These are phyloP conservation scores for Episyrphus balteatus DNA, from an alignment of 1,140 invertebrate genomes.

Conservation along the genomic window DNA sequence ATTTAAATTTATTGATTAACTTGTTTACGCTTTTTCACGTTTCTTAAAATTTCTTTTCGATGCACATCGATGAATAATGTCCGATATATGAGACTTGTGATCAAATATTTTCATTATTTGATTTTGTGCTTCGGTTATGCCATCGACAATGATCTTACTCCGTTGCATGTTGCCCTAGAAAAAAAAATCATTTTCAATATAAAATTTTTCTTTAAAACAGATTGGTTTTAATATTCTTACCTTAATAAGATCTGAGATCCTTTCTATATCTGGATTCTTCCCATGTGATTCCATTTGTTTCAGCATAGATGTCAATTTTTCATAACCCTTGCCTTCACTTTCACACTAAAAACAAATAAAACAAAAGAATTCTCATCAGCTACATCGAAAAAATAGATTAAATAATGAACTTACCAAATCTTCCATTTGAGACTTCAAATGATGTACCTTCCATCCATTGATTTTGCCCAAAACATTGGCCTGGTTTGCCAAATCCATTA, in stretches of 20 bases:
- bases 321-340: conserved; percentile 47
- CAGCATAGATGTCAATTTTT: conserved; percentile 52
- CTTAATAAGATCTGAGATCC: conserved; percentile 66
- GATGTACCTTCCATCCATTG: conserved; percentile 93
- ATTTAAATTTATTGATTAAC: not conserved
- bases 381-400: conserved; percentile 12
- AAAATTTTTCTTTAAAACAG: not conserved
- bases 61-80: conserved; percentile 79
- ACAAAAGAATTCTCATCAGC: not conserved
- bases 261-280: conserved; percentile 53
- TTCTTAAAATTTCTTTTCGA: conserved; percentile 88
- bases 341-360: conserved; percentile 37
- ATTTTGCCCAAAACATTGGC: conserved; percentile 76
- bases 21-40: conserved; percentile 49
- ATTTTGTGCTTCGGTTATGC: conserved; percentile 73
- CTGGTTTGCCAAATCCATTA: conserved; percentile 83
- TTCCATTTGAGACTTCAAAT: conserved; percentile 85
- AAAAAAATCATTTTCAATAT: conserved; percentile 2
- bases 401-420: conserved; percentile 57
- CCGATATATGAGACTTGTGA: conserved; percentile 75
- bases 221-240: conserved; percentile 29
- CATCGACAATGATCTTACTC: conserved; percentile 84
- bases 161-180: conserved; percentile 85
- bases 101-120: conserved; percentile 85
- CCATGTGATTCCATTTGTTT: conserved; percentile 54